Base-by-base conservation (phyloP, 2,797 vertebrate genomes). In the Acanthornis magna region DNA sequence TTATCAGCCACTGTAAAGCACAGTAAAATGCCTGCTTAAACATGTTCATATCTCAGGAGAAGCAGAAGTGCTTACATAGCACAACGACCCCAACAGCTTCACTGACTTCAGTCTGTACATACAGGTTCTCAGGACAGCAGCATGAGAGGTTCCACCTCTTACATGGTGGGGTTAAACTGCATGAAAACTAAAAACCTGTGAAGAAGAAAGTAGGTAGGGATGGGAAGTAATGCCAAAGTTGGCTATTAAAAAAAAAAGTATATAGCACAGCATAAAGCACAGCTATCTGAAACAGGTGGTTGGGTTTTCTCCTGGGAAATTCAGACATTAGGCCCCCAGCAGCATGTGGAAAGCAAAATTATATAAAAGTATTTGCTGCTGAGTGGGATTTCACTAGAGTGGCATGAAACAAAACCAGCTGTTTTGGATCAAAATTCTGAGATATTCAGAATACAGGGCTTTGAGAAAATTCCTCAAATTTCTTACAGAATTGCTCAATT, bases 271-370 rank as follows among this genome's bases (percentile, higher is more conserved):
- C 75, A 45, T 76, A 54, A 61, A 74, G 84, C 27, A n/a, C 16
- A 90, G 80, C 45, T 93, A 58, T 95, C 71, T 75, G 62, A 43
- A 96, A 93, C 78, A 75, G 82, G 38, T 62, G 43, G 34, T 26
- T 81, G 30, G 47, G 23, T 57, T 86, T 93, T 85, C 40, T 68
- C 16, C 8, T 13, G 20, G 53, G 29, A 81, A 87, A 18, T 50
- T 54, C 61, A 45, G n/a, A 25, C 29, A 60, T 82, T 42, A 73
- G 50, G 65, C 11, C 16, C 45, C 29, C 29, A 48, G 58, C 70
- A 86, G 66, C 68, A 92, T 20, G 25, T 65, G 18, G 27, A 75
- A 87, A 94, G 34, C 60, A 80, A 77, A 81, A 73, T 58, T 7
- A 21, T 1, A 38, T 2, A 1, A 19, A 51, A 9, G 18, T 50